phyloP scores from a whole-genome alignment of 2,797 vertebrate genomes.

The Microcaecilia unicolor region DNA sequence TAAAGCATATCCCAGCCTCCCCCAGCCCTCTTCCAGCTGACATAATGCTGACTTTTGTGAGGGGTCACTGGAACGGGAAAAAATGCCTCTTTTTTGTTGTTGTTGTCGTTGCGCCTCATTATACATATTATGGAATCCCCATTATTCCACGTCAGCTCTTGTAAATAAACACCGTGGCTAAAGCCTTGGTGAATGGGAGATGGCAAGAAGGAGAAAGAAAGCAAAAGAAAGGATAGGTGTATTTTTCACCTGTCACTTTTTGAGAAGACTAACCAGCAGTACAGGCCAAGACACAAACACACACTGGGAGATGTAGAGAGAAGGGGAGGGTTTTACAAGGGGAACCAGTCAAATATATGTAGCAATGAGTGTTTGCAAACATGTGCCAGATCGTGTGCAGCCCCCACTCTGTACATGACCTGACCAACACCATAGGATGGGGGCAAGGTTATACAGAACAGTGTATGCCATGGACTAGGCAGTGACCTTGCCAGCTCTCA shows the following conservation, averaged over 20 bases:
- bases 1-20: neutral
- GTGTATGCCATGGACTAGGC: neutral
- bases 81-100: too few relatives aligned
- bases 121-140: constrained; percentile 48
- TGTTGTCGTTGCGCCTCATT: constrained; percentile 54
- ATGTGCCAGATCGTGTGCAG: neutral
- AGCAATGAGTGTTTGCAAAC: neutral
- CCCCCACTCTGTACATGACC: neutral
- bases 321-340: accelerated
- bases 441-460: neutral
- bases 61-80: too few relatives aligned
- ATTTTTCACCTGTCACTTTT: neutral
- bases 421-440: neutral
- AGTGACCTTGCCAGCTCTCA: too few relatives aligned
- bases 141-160: constrained; percentile 4
- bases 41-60: constrained; percentile 46
- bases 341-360: neutral
- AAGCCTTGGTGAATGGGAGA: constrained; percentile 12
- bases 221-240: too few relatives aligned
- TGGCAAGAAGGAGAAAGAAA: neutral
- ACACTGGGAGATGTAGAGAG: neutral
- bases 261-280: neutral
- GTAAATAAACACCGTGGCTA: constrained; percentile 52
- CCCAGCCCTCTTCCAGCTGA: neutral
- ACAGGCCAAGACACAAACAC: neutral